These are phyloP conservation scores for silkworm (Bombyx mori) DNA, from an alignment of 1,140 invertebrate species.

Conservation along the genomic window DNA sequence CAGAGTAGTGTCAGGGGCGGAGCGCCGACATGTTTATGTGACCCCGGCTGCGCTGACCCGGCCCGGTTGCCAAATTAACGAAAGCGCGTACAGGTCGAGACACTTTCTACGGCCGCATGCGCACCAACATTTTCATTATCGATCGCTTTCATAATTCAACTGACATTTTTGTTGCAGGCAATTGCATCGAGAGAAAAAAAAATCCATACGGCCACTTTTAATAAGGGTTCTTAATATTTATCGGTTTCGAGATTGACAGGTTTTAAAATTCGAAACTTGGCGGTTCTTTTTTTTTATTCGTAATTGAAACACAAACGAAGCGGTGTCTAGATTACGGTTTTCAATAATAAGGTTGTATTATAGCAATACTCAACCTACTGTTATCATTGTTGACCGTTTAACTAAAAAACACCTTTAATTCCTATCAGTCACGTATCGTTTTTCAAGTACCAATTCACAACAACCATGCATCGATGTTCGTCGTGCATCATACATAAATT, in stretches of 20 bases:
- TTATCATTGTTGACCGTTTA: too few relatives aligned
- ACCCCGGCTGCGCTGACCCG: conserved; percentile 44
- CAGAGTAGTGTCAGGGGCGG: conserved; percentile 55
- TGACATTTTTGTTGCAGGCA: conserved; percentile 49
- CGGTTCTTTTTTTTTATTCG: too few relatives aligned
- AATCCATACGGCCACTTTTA: conserved; percentile 18
- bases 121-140: conserved; percentile 61
- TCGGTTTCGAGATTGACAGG: neutral
- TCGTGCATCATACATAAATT: too few relatives aligned
- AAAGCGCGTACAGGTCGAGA: conserved; percentile 57
- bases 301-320: too few relatives aligned
- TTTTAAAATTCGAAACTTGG: too few relatives aligned
- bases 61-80: conserved; percentile 49
- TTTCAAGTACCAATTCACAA: too few relatives aligned
- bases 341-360: too few relatives aligned
- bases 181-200: conserved; percentile 30
- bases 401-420: too few relatives aligned
- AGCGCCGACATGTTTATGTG: conserved; percentile 61
- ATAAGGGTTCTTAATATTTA: conserved; percentile 10
- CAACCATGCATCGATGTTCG: too few relatives aligned
- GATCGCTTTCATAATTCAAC: conserved; percentile 62
- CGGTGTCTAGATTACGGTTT: too few relatives aligned
- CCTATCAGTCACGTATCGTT: too few relatives aligned
- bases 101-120: conserved; percentile 58
- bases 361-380: too few relatives aligned